These are phyloP conservation scores for Spongilla lacustris DNA, from an alignment of 37 sponge, comb jelly and placozoan genomes.

Conservation along the genomic window DNA sequence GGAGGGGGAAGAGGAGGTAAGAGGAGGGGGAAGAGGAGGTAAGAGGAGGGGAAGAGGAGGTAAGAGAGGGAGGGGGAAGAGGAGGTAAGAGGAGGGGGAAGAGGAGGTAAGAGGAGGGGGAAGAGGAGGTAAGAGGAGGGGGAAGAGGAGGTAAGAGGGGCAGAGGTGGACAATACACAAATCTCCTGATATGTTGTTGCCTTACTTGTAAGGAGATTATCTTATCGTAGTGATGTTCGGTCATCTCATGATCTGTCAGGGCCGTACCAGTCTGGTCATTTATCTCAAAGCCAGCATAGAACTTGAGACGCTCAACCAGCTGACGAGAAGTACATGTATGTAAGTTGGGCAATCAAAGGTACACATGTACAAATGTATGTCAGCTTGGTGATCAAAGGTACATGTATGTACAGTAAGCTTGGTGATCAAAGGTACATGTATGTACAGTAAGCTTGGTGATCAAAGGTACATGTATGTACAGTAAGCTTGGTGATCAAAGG, in stretches of 20 bases:
- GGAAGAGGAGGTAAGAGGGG: not conserved
- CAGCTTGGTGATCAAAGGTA: no score
- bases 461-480: not conserved
- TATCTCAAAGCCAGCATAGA: constrained; percentile 96
- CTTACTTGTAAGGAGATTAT: constrained; percentile 73
- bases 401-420: not conserved
- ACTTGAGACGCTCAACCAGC: constrained; percentile 88
- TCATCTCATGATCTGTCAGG: constrained; percentile 86
- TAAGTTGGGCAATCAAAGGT: no score
- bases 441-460: not conserved
- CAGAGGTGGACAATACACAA: no score
- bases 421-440: not conserved
- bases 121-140: not conserved
- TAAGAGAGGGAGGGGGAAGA: constrained; percentile 22
- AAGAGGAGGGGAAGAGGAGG: not conserved
- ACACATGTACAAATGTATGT: no score
- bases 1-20: not conserved
- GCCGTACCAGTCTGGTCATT: constrained; percentile 85
- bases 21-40: constrained; percentile 8
- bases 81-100: not conserved
- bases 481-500: not conserved
- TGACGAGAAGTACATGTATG: constrained; percentile 9
- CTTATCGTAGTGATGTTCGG: constrained; percentile 79
- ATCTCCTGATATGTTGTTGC: not conserved
- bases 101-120: constrained; percentile 4